phyloP scores from a whole-genome alignment of 1,140 invertebrate genomes.

The Cotesia glomerata region DNA sequence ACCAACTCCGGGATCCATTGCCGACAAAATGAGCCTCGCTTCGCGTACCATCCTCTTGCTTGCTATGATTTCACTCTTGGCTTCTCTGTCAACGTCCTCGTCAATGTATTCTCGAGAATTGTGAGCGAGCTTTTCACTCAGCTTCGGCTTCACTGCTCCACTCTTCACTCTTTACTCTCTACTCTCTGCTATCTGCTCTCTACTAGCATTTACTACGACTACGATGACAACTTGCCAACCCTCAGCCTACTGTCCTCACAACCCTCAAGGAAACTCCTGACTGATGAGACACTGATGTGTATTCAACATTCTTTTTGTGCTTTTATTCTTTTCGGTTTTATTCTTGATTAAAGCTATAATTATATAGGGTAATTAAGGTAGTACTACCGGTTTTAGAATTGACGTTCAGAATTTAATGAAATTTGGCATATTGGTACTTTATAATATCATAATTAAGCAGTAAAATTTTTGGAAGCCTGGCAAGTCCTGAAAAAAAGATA shows the following conservation, averaged over 20 bases:
- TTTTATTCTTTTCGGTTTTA: background rate
- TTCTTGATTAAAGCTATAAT: background rate
- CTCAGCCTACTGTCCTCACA: background rate
- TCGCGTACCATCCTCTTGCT: conserved; percentile 47
- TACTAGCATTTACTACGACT: background rate
- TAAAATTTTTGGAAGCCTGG: too few relatives aligned
- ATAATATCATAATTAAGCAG: too few relatives aligned
- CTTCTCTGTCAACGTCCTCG: background rate
- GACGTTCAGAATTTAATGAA: too few relatives aligned
- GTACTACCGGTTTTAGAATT: too few relatives aligned
- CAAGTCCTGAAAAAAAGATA: too few relatives aligned
- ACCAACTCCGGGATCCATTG: conserved; percentile 42
- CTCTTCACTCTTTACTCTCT: too few relatives aligned
- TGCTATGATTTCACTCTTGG: background rate
- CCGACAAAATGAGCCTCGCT: conserved; percentile 62
- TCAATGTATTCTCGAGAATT: conserved; percentile 5
- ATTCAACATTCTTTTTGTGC: background rate
- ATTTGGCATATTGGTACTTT: too few relatives aligned
- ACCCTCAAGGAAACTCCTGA: conserved; percentile 17
- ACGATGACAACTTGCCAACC: background rate
- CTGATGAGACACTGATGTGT: conserved; percentile 17
- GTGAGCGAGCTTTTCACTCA: background rate
- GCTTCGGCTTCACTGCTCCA: too few relatives aligned
- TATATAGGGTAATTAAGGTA: background rate
- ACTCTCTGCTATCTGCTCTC: too few relatives aligned